Conservation (phyloP, 1,140 invertebrate genomes). For the Branchinecta lynchi region DNA sequence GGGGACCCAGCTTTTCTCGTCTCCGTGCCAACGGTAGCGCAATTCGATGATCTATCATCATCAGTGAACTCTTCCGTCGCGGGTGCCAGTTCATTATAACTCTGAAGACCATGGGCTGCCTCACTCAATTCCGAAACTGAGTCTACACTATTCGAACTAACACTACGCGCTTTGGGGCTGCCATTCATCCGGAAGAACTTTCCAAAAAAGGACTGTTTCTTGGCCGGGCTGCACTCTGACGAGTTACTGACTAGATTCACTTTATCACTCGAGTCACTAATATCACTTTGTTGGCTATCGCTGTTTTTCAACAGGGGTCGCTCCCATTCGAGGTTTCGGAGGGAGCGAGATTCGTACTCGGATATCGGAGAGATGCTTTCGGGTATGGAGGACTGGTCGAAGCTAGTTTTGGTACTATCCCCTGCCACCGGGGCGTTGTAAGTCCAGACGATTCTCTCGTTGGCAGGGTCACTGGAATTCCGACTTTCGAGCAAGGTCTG, state of each 20-base stretch:
- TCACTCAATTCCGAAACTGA: conserved; percentile 13
- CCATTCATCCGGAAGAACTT: not conserved
- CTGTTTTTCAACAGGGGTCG: conserved; percentile 16
- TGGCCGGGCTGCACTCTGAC: not conserved
- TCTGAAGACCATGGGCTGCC: conserved; percentile 13
- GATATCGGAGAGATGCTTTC: conserved; percentile 17
- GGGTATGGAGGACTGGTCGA: conserved; percentile 18
- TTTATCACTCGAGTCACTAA: conserved; percentile 9
- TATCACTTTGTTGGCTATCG: conserved; percentile 20
- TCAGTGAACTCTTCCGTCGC: conserved; percentile 21
- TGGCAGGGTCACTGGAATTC: conserved; percentile 18
- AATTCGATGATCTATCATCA: conserved; percentile 13
- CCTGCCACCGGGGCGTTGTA: conserved; percentile 53
- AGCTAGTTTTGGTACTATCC: conserved; percentile 16
- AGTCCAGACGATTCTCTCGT: conserved; percentile 68
- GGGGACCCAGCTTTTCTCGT: conserved; percentile 35
- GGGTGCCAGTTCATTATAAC: conserved; percentile 20
- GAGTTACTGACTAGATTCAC: conserved; percentile 3
- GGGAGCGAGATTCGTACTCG: conserved; percentile 9
- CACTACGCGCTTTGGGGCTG: conserved; percentile 8
- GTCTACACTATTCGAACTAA: conserved; percentile 12
- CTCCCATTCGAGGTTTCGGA: conserved; percentile 15
- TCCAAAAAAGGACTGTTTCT: conserved; percentile 1
- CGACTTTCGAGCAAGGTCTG: not conserved
- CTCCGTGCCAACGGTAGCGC: conserved; percentile 30